Evolutionary conservation across 1,140 invertebrate genomes (phyloP).

Genomic region (Subanguina moxae): DNA sequence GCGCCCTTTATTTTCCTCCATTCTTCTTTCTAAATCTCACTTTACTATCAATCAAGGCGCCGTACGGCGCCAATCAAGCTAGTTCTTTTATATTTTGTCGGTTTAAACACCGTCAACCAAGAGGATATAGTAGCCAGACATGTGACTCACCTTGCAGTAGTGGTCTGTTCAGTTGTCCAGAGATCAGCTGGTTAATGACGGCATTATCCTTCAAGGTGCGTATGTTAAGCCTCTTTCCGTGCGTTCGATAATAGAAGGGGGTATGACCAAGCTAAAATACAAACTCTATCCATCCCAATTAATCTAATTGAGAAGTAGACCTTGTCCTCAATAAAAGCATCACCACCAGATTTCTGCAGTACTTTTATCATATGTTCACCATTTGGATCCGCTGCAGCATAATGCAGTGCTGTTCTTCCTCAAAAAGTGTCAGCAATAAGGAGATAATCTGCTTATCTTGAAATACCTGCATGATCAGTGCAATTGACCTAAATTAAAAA

Average conservation of each 20-base stretch:
- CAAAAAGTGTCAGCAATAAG: constrained; percentile 31
- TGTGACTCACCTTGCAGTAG: constrained; percentile 48
- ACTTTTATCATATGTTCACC: constrained; percentile 60
- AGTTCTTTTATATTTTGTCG: no score
- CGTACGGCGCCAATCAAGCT: no score
- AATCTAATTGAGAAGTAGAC: constrained; percentile 16
- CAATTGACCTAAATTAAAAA: constrained; percentile 3
- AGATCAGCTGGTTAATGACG: constrained; percentile 58
- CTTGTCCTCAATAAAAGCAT: constrained; percentile 59
- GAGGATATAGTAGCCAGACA: constrained; percentile 4
- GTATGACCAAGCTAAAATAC: constrained; percentile 52
- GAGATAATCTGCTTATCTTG: constrained; percentile 8
- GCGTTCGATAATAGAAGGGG: constrained; percentile 58
- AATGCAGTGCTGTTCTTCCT: constrained; percentile 54
- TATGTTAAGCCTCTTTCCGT: constrained; percentile 57
- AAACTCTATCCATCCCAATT: constrained; percentile 2
- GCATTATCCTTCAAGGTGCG: constrained; percentile 58
- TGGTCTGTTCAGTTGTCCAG: constrained; percentile 53
- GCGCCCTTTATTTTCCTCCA: no score
- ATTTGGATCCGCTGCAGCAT: constrained; percentile 57
- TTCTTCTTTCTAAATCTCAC: no score
- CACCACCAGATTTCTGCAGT: constrained; percentile 55
- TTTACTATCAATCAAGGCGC: no score
- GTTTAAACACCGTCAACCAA: no score
- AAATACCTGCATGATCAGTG: constrained; percentile 22